phyloP scores from a whole-genome alignment of 2,113 vertebrate genomes.

The Rattus norvegicus region GRCr8 NC_086028.1:32916501-32917000 shows the following conservation, averaged over 20 bases:
- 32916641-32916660: constrained; percentile 33
- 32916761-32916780: rapidly evolving
- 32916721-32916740: background rate
- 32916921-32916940: background rate
- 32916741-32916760: background rate
- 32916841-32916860: background rate
- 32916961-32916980: background rate
- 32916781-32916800: background rate
- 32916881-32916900: background rate
- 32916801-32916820: too few species aligned
- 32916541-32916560: constrained; percentile 57
- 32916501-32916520: constrained; percentile 71
- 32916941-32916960: background rate
- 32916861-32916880: background rate
- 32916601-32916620: constrained; percentile 42
- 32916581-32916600: background rate
- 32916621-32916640: background rate
- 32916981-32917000: background rate
- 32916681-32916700: background rate
- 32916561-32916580: constrained; percentile 61
- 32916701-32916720: background rate
- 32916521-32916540: constrained; percentile 67
- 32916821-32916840: background rate
- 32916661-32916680: background rate
- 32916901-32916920: background rate